A percentile compares a stretch with the other conserved stretches of the same genome.
phyloP scores from a whole-genome alignment of 2,888 invertebrate genomes.

The Hoplodrina ambigua region DNA sequence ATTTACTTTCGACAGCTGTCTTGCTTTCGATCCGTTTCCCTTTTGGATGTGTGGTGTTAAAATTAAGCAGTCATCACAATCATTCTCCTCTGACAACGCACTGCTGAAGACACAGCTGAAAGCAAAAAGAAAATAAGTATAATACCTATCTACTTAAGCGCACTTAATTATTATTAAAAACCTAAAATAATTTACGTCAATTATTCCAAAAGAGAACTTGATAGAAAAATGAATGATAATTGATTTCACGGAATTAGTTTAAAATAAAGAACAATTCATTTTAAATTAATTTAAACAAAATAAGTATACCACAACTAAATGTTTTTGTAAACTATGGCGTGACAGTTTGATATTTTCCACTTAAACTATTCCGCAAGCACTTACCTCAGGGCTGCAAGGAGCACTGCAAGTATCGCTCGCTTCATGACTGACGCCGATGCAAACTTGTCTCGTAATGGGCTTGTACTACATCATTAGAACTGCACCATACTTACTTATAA shows the following conservation, averaged over 20 bases:
- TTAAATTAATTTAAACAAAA: not conserved
- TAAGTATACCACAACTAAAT: not conserved
- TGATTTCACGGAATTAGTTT: not conserved
- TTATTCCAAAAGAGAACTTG: not conserved
- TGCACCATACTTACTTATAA: constrained; percentile 44
- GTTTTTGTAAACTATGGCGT: not conserved
- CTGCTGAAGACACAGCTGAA: constrained; percentile 25
- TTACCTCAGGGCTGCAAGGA: constrained; percentile 46
- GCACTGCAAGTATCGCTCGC: constrained; percentile 18
- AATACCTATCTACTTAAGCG: too few relatives aligned
- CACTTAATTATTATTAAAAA: too few relatives aligned
- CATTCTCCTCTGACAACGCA: constrained; percentile 6
- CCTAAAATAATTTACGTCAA: not conserved
- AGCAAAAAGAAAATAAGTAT: not conserved
- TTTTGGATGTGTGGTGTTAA: constrained; percentile 57
- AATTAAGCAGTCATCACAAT: constrained; percentile 38
- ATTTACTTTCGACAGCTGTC: constrained; percentile 64
- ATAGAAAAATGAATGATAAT: not conserved
- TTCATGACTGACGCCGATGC: constrained; percentile 51
- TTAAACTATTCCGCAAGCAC: constrained; percentile 26
- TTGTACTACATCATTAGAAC: constrained; percentile 23
- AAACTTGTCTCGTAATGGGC: constrained; percentile 44
- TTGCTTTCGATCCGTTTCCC: constrained; percentile 58
- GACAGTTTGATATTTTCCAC: not conserved
- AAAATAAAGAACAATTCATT: not conserved